Conservation (phyloP, 2,113 vertebrate species). For the Sialia sialis region DNA sequence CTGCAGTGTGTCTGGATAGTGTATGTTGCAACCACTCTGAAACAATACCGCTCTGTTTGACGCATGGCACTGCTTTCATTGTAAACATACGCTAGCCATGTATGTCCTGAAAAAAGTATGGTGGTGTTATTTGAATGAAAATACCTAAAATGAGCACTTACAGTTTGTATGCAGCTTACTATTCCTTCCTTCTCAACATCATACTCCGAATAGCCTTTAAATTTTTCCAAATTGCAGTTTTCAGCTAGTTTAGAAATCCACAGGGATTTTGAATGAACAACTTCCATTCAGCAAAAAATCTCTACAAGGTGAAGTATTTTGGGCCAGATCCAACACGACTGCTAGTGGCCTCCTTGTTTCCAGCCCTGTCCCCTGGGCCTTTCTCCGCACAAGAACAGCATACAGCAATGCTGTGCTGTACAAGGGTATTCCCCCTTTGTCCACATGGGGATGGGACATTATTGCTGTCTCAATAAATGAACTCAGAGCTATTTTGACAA, state of each 20-base stretch:
- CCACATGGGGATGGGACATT: rapidly evolving
- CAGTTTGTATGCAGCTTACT: not conserved
- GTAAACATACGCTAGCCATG: not conserved
- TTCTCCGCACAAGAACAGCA: rapidly evolving
- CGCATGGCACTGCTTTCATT: not conserved
- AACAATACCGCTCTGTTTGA: conserved; percentile 12
- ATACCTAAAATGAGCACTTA: not conserved
- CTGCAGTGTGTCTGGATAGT: not conserved
- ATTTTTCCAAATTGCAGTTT: not conserved
- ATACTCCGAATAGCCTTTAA: not conserved
- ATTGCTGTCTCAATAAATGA: not conserved
- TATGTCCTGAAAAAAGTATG: not conserved
- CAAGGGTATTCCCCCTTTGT: not conserved
- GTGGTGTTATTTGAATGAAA: not conserved
- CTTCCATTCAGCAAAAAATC: not conserved
- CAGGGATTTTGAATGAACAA: not conserved
- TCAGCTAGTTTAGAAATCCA: not conserved
- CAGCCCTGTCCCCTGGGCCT: not conserved
- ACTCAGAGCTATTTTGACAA: not conserved
- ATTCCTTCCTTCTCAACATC: not conserved
- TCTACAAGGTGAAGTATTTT: not conserved
- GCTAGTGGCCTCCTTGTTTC: not conserved
- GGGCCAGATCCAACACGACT: not conserved
- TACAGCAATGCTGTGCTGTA: not conserved
- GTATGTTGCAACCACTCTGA: not conserved